A percentile compares a stretch with the other conserved stretches of the same genome.
Conservation (phyloP, 2,888 invertebrate species). For the Odontocerum albicorne region DNA sequence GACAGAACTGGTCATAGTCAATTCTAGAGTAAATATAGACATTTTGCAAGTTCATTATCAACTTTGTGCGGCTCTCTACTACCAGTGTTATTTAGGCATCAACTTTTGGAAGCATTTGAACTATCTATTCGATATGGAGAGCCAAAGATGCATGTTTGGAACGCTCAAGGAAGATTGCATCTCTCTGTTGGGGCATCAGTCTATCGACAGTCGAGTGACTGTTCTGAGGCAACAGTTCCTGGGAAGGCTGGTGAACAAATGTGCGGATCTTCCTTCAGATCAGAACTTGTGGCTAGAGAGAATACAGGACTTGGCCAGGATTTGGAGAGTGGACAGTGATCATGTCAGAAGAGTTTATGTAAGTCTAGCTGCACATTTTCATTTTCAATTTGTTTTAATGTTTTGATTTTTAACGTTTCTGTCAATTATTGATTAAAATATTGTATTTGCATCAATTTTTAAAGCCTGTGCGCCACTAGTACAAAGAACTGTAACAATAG, state of each 20-base stretch:
- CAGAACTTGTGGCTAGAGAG: constrained; percentile 70
- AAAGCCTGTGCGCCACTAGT: no score
- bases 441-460: no score
- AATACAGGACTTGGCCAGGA: constrained; percentile 68
- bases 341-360: constrained; percentile 78
- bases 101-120: constrained; percentile 72
- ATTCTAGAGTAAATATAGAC: constrained; percentile 73
- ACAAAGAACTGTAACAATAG: no score
- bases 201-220: constrained; percentile 29
- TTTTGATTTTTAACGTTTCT: constrained; percentile 39
- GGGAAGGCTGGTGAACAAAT: constrained; percentile 47
- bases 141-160: constrained; percentile 60
- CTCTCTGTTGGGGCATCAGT: constrained; percentile 15
- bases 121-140: constrained; percentile 75
- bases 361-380: constrained; percentile 50
- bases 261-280: constrained; percentile 46
- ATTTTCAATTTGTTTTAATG: no score
- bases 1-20: constrained; percentile 76
- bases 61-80: constrained; percentile 73
- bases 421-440: no score
- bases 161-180: constrained; percentile 40
- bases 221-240: constrained; percentile 27
- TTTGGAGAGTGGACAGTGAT: constrained; percentile 78
- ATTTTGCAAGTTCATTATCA: constrained; percentile 80
- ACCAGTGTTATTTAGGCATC: constrained; percentile 77